These are phyloP conservation scores for Sitta carolinensis DNA, from an alignment of 2,797 vertebrate species.

Conservation along the genomic window DNA sequence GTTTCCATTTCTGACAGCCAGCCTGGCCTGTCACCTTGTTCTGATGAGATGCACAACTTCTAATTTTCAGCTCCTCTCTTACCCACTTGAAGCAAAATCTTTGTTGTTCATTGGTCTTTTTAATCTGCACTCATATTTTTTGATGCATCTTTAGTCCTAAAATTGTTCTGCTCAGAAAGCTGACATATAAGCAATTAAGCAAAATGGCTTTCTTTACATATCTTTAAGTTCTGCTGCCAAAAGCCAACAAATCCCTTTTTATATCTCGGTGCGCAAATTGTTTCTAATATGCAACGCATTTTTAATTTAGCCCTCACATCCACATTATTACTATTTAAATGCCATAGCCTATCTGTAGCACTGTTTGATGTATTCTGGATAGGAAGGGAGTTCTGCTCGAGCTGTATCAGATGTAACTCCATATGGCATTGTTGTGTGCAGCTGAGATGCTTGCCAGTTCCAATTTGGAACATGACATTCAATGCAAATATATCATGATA, in stretches of 20 bases:
- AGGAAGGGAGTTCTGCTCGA: conserved; percentile 63
- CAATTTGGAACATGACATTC: conserved; percentile 63
- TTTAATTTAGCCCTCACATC: conserved; percentile 70
- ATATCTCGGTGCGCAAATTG: conserved; percentile 44
- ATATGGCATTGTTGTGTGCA: conserved; percentile 71
- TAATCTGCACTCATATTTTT: neutral
- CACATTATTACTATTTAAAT: conserved; percentile 75
- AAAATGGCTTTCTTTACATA: neutral
- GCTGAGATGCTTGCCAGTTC: conserved; percentile 68
- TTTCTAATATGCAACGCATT: conserved; percentile 65
- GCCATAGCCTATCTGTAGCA: conserved; percentile 70
- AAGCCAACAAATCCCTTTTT: conserved; percentile 31
- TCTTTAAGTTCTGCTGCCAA: conserved; percentile 51
- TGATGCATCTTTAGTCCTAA: neutral
- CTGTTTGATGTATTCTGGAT: conserved; percentile 70
- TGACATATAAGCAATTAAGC: neutral
- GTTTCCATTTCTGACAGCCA: neutral
- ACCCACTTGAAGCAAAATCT: neutral
- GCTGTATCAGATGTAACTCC: conserved; percentile 73
- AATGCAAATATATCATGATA: conserved; percentile 55
- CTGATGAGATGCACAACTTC: neutral
- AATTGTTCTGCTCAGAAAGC: neutral
- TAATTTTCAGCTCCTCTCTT: neutral
- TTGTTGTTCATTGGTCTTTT: neutral
- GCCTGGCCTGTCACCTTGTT: neutral